Percentiles rank a stretch among this genome's conserved stretches.
These are phyloP conservation scores for Carposina sasakii DNA, from an alignment of 1,140 invertebrate species.

Conservation along the genomic window DNA sequence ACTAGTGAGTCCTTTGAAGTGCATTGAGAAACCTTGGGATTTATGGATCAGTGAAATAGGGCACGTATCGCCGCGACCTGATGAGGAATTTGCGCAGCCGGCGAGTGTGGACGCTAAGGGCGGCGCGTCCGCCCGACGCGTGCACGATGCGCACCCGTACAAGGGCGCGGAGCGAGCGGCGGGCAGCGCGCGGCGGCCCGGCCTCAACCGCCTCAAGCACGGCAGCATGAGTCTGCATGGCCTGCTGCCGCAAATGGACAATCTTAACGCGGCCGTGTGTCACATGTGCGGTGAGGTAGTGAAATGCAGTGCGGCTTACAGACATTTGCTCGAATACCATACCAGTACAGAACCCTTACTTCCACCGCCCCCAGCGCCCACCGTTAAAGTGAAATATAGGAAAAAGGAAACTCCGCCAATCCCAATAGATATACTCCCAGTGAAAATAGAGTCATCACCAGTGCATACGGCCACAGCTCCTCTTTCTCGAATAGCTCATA, in stretches of 20 bases:
- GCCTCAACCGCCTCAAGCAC: constrained; percentile 54
- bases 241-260: constrained; percentile 76
- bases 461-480: constrained; percentile 51
- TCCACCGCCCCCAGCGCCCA: constrained; percentile 50
- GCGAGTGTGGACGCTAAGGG: constrained; percentile 44
- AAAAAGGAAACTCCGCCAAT: constrained; percentile 57
- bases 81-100: constrained; percentile 47
- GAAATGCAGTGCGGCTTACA: constrained; percentile 76
- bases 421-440: constrained; percentile 43
- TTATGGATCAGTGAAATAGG: constrained; percentile 67
- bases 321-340: constrained; percentile 69
- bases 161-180: neutral
- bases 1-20: constrained; percentile 60
- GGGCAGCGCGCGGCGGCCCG: constrained; percentile 45
- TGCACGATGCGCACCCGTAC: constrained; percentile 29
- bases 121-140: constrained; percentile 33
- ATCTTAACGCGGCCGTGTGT: constrained; percentile 76
- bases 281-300: constrained; percentile 77
- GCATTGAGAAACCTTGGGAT: constrained; percentile 71
- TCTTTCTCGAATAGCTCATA: constrained; percentile 52
- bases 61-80: constrained; percentile 52
- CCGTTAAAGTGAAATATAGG: constrained; percentile 39
- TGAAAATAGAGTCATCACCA: constrained; percentile 51
- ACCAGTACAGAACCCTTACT: constrained; percentile 45
- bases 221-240: constrained; percentile 75